Base-by-base conservation (phyloP, 2,797 vertebrate genomes). In the Halcyon badia region DNA sequence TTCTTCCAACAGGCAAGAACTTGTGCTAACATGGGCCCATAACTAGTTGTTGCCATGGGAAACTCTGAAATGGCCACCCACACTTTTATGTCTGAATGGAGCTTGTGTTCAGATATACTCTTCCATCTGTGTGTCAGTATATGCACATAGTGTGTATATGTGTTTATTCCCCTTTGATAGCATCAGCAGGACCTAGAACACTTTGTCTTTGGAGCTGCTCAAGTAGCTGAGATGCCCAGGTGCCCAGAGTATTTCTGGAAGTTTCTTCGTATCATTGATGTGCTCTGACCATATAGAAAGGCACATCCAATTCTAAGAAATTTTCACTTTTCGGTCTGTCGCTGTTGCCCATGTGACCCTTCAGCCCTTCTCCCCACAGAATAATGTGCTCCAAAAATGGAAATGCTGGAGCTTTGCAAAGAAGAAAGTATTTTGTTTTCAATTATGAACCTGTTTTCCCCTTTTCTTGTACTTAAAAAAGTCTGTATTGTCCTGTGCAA, bases 51-150 rank as follows among this genome's bases (percentile, higher is more conserved):
- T 94, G 57, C 82, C 35, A 94, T 75, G 75, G 79, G n/a, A 95
- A 94, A 90, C 73, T 89, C 79, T 5, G 75, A 64, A 90, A 66
- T 48, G 91, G 70, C 89, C 95, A 96, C 90, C 94, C 93, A 96
- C 86, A 69, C 95, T 84, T 92, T 60, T 56, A 8, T 60, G 31
- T 94, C 64, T 94, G 80, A 97, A 90, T 88, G 61, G 68, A 78
- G 71, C 87, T 76, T 90, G 64, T 96, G 83, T 96, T 91, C 88
- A 80, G 58, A 66, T 60, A 33, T 28, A 41, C 48, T 90, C 71
- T 65, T 75, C 77, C 24, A 39, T 77, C 57, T 64, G 5, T 60
- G 51, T 71, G 66, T 75, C 78, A 92, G 61, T 56, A 30, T 31
- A 33, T 8, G 11, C 76, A 70, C 51, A 14, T 83, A 85, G 62